Base-by-base conservation (phyloP, 2,888 invertebrate species). In the Patella ulyssiponensis region DNA sequence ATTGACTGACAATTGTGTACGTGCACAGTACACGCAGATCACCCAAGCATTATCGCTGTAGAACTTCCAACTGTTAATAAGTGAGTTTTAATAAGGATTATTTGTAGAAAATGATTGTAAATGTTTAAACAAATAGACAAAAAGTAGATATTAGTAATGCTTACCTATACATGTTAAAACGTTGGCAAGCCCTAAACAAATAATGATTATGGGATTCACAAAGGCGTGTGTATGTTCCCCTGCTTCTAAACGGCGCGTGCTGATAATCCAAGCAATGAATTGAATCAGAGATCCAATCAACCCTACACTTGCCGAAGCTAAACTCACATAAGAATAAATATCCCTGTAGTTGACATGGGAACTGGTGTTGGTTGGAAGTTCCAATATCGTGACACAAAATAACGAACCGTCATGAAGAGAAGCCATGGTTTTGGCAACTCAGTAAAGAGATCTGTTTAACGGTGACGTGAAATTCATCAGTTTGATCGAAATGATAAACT, bases 251-350 rank as follows among this genome's bases (percentile, higher is more conserved):
- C 64, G 64, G 11, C 64, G 23, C 23, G 64, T 23, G 23, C 64
- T 64, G 64, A 64, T 64, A 64, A 64, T 64, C 64, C 64, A 64
- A 23, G 64, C 23, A 23, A 64, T 64, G 11, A 64, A 20, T n/a
- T 64, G 64, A 5, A 64, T 23, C 11, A 64, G 2, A 5, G 64
- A 64, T 23, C 23, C 64, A 11, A 15, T 14, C 20, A 64, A 64
- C 23, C 64, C 64, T 64, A 64, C 20, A 12, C 64, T 23, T 20
- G 64, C 64, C 12, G 64, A 20, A 64, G 23, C 14, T 64, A 64
- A 20, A 64, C 64, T 23, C 23, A 64, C 64, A 20, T 23, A 23
- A 64, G 64, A 64, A 64, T 23, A 64, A 23, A 64, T 64, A 23
- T 64, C 20, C 23, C 64, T 64, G 23, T 64, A 64, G 64, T 64